phyloP scores from a whole-genome alignment of 2,888 invertebrate species.

The Crematogaster levior region DNA sequence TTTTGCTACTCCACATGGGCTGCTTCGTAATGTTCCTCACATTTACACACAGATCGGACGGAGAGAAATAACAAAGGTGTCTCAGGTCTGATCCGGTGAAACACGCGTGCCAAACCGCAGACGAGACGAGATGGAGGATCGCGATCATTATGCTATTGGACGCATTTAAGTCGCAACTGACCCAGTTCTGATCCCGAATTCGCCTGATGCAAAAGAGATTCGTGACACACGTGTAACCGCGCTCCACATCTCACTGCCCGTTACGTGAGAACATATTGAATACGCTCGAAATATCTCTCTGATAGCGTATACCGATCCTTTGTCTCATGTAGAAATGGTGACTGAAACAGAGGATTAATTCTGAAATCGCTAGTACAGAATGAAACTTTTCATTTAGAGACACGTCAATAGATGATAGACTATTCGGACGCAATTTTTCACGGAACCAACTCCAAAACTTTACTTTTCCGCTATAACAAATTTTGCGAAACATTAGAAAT shows the following conservation, averaged over 20 bases:
- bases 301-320: background rate
- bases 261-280: conserved; percentile 14
- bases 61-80: conserved; percentile 22
- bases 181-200: conserved; percentile 67
- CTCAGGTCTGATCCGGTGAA: conserved; percentile 45
- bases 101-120: conserved; percentile 69
- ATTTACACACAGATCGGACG: conserved; percentile 23
- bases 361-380: background rate
- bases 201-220: conserved; percentile 55
- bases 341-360: background rate
- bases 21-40: conserved; percentile 10
- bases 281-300: background rate
- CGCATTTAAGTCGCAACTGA: conserved; percentile 67
- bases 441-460: too few relatives aligned
- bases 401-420: background rate
- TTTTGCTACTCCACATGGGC: background rate
- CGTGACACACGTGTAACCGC: conserved; percentile 51
- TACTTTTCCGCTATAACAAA: too few relatives aligned
- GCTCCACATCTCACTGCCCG: background rate
- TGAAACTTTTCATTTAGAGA: background rate
- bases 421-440: too few relatives aligned
- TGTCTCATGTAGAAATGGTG: background rate
- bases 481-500: too few relatives aligned
- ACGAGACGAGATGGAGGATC: conserved; percentile 56
- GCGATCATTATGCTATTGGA: conserved; percentile 43